Conservation (phyloP, 2,797 vertebrate genomes). For the Chloroceryle amazona region DNA sequence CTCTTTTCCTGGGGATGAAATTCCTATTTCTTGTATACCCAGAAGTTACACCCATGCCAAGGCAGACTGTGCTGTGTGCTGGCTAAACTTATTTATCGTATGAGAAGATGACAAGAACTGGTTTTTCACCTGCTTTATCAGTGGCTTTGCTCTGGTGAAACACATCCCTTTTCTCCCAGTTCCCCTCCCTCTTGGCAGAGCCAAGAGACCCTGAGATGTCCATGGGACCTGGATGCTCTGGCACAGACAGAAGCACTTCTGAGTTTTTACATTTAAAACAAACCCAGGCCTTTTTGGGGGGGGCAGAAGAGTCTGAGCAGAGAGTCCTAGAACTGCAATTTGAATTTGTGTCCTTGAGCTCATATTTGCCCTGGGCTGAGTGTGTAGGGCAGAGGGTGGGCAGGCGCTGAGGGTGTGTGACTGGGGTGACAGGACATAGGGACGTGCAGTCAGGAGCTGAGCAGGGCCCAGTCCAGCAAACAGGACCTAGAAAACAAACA, state of each 20-base stretch:
- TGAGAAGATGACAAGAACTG: background rate
- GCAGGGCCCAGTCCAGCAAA: background rate
- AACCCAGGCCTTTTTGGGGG: rapidly evolving
- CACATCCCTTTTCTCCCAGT: rapidly evolving
- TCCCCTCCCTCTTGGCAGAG: background rate
- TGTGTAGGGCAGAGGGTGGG: rapidly evolving
- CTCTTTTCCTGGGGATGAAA: background rate
- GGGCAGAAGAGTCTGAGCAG: background rate
- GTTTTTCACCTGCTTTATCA: background rate
- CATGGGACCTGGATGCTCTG: rapidly evolving
- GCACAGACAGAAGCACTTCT: background rate
- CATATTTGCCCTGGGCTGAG: background rate
- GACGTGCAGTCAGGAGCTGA: rapidly evolving
- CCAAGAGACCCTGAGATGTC: background rate
- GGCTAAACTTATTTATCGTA: rapidly evolving
- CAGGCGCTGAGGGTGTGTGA: rapidly evolving
- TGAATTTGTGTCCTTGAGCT: background rate
- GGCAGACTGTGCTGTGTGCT: rapidly evolving
- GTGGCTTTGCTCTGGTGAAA: background rate
- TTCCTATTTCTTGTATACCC: background rate
- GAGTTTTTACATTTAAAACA: background rate
- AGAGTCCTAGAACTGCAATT: background rate
- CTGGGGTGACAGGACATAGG: background rate
- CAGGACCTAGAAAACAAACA: background rate
- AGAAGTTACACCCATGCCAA: rapidly evolving